Evolutionary conservation across 2,113 vertebrate genomes (phyloP).

Genomic region (Saccopteryx bilineata): DNA sequence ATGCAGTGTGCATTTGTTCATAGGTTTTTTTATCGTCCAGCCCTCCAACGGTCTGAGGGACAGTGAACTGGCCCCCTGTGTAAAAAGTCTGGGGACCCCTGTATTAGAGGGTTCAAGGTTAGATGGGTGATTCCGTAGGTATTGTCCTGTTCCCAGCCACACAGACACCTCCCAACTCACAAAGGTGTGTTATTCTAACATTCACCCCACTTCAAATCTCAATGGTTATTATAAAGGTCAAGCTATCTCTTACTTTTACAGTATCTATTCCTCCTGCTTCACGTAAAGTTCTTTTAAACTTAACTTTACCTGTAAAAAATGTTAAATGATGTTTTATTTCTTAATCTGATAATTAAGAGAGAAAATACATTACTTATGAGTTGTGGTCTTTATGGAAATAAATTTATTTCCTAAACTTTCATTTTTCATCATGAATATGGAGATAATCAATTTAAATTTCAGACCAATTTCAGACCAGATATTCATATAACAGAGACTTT

Average conservation of each 20-base stretch:
- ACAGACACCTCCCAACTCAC: background rate
- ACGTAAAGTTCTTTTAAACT: background rate
- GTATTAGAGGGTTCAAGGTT: too few species aligned
- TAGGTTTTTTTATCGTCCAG: too few species aligned
- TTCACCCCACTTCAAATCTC: background rate
- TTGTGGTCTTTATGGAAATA: background rate
- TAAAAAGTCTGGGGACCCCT: too few species aligned
- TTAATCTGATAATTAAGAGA: background rate
- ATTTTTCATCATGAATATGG: background rate
- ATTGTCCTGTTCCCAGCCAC: background rate
- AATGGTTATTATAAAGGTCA: background rate
- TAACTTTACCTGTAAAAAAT: conserved; percentile 11
- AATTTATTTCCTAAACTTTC: conserved; percentile 25
- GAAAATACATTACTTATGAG: background rate
- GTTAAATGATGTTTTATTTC: background rate
- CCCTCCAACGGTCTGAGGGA: too few species aligned
- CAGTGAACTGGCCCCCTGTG: too few species aligned
- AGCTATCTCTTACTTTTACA: background rate
- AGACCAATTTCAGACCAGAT: background rate
- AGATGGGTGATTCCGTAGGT: too few species aligned
- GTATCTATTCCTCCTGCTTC: background rate
- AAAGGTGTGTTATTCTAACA: background rate
- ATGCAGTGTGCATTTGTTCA: too few species aligned
- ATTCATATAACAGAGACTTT: background rate
- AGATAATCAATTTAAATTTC: conserved; percentile 28